These are phyloP conservation scores for Drosophila rellima DNA, from an alignment of 2,888 invertebrate species.

Conservation along the genomic window DNA sequence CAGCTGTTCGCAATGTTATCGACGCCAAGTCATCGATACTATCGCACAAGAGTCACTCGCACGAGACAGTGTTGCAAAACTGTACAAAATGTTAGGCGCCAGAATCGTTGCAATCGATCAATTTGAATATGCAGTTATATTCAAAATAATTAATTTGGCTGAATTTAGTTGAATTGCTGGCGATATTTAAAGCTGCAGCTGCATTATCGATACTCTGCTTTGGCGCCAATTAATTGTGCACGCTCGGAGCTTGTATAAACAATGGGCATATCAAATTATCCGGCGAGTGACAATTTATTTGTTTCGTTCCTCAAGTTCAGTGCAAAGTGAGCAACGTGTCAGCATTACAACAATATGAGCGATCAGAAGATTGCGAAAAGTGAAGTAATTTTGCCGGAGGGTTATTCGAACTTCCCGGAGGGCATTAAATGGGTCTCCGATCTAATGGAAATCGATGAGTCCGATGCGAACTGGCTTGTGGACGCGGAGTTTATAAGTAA, in stretches of 20 bases:
- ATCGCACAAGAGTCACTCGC: constrained; percentile 9
- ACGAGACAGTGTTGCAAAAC: constrained; percentile 34
- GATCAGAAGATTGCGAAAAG: constrained; percentile 27
- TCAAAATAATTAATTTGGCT: background rate
- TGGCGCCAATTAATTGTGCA: background rate
- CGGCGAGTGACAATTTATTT: background rate
- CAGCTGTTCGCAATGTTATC: constrained; percentile 48
- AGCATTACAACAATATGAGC: constrained; percentile 24
- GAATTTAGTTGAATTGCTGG: background rate
- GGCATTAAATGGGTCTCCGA: constrained; percentile 64
- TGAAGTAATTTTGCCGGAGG: constrained; percentile 37
- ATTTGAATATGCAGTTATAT: background rate
- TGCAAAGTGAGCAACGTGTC: constrained; percentile 17
- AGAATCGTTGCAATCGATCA: background rate
- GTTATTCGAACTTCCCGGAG: constrained; percentile 48
- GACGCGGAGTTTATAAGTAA: constrained; percentile 54
- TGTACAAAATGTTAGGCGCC: constrained; percentile 19
- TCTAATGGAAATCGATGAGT: constrained; percentile 52
- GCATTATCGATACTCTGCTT: constrained; percentile 14
- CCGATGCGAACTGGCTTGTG: constrained; percentile 50
- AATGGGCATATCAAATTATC: constrained; percentile 21
- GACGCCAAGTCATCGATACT: constrained; percentile 38
- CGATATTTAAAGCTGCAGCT: too few relatives aligned
- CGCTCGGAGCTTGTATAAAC: constrained; percentile 11
- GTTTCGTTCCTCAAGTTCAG: constrained; percentile 24